Evolutionary conservation across 2,888 invertebrate genomes (phyloP).

Genomic region (Adelphocoris suturalis): DNA sequence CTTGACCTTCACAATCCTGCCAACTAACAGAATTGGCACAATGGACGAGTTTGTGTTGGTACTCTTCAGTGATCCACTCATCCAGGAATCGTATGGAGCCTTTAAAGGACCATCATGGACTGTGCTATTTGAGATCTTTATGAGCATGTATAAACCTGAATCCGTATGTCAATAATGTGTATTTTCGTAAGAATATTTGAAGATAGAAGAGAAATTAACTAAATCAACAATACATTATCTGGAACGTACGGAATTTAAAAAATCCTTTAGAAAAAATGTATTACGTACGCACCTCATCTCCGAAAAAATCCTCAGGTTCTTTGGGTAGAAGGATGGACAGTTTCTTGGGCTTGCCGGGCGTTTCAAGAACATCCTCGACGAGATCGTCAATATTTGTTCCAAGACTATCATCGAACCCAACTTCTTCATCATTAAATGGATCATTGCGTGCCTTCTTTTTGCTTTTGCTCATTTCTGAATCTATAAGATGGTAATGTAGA

Average conservation of each 20-base stretch:
- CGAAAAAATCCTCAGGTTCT: slow-evolving; percentile 44
- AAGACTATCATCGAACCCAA: background rate
- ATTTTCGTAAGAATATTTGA: background rate
- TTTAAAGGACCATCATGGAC: too few relatives aligned
- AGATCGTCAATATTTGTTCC: background rate
- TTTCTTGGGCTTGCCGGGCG: slow-evolving; percentile 1
- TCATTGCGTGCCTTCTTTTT: background rate
- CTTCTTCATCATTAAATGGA: background rate
- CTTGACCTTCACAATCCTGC: too few relatives aligned
- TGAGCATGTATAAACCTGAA: too few relatives aligned
- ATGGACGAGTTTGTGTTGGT: too few relatives aligned
- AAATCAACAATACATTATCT: background rate
- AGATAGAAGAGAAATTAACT: background rate
- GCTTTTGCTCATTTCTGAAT: background rate
- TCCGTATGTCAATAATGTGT: background rate
- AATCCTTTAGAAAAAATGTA: background rate
- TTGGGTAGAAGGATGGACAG: slow-evolving; percentile 37
- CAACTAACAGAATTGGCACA: too few relatives aligned
- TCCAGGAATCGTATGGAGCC: too few relatives aligned
- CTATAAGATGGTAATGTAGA: background rate
- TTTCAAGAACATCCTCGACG: background rate
- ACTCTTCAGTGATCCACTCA: too few relatives aligned
- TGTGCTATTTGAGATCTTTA: too few relatives aligned
- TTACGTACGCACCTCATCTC: slow-evolving; percentile 20
- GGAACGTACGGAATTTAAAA: too few relatives aligned